Conservation (phyloP, 2,113 vertebrate genomes). For the Eulacestoma nigropectus region DNA sequence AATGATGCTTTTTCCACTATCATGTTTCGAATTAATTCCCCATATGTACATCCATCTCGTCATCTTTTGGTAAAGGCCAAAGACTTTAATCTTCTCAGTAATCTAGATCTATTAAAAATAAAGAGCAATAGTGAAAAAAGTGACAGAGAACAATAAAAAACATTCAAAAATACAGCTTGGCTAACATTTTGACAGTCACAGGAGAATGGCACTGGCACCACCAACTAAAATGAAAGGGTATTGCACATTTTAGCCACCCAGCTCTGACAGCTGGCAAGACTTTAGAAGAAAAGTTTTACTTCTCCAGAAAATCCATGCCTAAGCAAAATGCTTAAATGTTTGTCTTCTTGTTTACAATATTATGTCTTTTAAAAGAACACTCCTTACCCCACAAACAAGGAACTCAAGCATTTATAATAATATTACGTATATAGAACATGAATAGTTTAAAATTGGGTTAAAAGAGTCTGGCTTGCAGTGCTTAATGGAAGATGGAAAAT, state of each 20-base stretch:
- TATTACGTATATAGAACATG: background rate
- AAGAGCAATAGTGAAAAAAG: background rate
- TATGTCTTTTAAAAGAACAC: background rate
- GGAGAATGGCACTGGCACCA: background rate
- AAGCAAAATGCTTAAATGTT: background rate
- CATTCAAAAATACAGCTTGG: background rate
- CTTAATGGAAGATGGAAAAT: constrained; percentile 35
- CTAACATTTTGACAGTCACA: background rate
- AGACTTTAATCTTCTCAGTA: background rate
- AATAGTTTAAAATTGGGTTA: constrained; percentile 7
- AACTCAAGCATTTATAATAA: background rate
- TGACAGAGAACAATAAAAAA: background rate
- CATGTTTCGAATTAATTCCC: background rate
- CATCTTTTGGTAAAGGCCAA: background rate
- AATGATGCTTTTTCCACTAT: background rate
- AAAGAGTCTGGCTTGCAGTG: background rate
- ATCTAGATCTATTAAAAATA: background rate
- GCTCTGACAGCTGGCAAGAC: background rate
- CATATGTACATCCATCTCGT: background rate
- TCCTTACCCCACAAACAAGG: background rate
- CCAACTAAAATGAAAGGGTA: background rate
- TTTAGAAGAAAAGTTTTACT: background rate
- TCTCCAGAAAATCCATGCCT: background rate
- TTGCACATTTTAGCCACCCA: background rate
- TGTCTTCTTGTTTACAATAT: background rate